A percentile compares a stretch with the other conserved stretches of the same genome.
Evolutionary conservation across 2,888 invertebrate genomes (phyloP).

Genomic region (Hoplodrina ambigua): DNA sequence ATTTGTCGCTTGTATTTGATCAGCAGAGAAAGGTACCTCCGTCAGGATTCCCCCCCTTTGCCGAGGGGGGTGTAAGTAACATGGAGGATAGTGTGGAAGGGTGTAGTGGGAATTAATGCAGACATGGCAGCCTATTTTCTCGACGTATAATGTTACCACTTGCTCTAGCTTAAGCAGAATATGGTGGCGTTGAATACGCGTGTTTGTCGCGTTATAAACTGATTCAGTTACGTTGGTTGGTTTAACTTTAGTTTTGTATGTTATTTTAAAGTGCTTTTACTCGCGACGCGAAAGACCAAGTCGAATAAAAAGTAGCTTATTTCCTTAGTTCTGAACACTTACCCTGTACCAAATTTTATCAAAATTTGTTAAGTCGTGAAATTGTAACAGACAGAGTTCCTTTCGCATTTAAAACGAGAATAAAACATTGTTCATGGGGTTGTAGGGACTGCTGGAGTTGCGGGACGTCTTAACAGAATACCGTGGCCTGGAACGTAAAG

Average conservation of each 20-base stretch:
- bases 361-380: too few species aligned
- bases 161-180: conserved; percentile 58
- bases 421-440: too few species aligned
- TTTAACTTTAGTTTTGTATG: not conserved
- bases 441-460: too few species aligned
- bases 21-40: conserved; percentile 28
- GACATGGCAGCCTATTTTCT: conserved; percentile 74
- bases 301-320: too few species aligned
- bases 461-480: too few species aligned
- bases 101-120: conserved; percentile 76
- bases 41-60: conserved; percentile 2
- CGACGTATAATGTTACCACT: conserved; percentile 72
- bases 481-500: too few species aligned
- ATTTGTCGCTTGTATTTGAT: conserved; percentile 51
- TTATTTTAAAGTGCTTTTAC: not conserved
- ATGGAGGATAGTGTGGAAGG: conserved; percentile 56
- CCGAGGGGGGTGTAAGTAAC: conserved; percentile 20
- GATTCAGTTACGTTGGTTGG: not conserved
- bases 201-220: not conserved
- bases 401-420: too few species aligned
- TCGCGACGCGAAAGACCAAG: too few species aligned
- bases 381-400: too few species aligned
- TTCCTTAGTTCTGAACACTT: too few species aligned
- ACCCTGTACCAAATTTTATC: too few species aligned
- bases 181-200: conserved; percentile 56